These are phyloP conservation scores for Eubucco bourcierii DNA, from an alignment of 2,113 vertebrate species.

Conservation along the genomic window DNA sequence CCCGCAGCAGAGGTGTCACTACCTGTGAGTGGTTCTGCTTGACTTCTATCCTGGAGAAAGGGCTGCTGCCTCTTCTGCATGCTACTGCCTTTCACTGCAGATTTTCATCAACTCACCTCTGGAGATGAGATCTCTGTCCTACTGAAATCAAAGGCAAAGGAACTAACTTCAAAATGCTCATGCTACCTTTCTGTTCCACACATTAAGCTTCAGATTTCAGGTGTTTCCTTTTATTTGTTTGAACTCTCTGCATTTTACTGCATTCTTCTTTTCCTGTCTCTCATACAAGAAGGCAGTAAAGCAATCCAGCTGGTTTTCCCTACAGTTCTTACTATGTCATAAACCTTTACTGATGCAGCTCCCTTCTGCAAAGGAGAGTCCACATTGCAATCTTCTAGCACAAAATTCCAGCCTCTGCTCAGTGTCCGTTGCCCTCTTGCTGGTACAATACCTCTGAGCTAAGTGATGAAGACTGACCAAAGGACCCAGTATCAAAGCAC, in stretches of 20 bases:
- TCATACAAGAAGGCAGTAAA: background rate
- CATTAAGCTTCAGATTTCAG: background rate
- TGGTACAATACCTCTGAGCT: background rate
- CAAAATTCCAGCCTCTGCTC: conserved; percentile 11
- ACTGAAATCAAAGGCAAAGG: background rate
- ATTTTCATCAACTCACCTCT: background rate
- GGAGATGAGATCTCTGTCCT: background rate
- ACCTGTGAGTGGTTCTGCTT: background rate
- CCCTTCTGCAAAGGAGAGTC: background rate
- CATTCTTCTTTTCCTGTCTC: background rate
- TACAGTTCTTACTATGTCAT: background rate
- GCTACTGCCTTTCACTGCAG: background rate
- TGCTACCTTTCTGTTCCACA: background rate
- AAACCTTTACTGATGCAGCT: background rate
- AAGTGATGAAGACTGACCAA: conserved; percentile 19
- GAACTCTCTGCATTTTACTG: background rate
- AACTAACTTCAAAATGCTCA: background rate
- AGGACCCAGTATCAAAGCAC: conserved; percentile 37
- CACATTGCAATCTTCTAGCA: background rate
- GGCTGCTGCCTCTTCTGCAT: background rate
- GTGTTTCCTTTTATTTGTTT: conserved; percentile 8
- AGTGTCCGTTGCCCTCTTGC: background rate
- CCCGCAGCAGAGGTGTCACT: background rate
- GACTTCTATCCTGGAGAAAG: background rate
- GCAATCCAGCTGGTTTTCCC: background rate